Evolutionary conservation across 1,140 invertebrate species (phyloP), one percentile per base, ranked within the genome.

Genomic region (Laodelphax striatellus): DNA sequence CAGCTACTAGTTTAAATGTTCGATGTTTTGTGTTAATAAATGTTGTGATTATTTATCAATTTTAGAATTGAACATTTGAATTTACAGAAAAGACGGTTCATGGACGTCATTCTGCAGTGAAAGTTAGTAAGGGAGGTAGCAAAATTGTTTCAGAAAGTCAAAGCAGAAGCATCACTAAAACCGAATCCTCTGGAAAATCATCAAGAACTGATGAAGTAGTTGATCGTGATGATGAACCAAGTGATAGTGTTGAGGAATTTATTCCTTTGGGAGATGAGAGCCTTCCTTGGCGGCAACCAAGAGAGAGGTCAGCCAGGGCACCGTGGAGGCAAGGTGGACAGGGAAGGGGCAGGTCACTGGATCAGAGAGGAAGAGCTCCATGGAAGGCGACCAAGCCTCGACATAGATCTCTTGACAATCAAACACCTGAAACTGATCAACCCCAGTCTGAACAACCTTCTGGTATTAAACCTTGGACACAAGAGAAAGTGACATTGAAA

Each of bases 401-500:
- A 31, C 46, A 60, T 42, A 60, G 59, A 55, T 60, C 59, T 24
- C 28, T 60, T 22, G 59, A 60, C 19, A 60, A 21, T n/a, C 52
- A 60, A 52, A 55, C 10, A 13, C 52, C 54, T 31, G 24, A 55
- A 24, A 24, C 4, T 22, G 52, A 55, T 21, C 34, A n/a, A 11
- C 53, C 17, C 9, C 41, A 55, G 34, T 38, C 34, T 38, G 41
- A n/a, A 2, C 53, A 44, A 28, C 22, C 34, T 22, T 38, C 34
- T 8, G 55, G 53, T 46, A 24, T 60, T 13, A 68, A 66, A 24
- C 67, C 73, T 10, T 72, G 72, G 72, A 73, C 68, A 0, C 59
- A 75, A 61, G 71, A 75, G 63, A 67, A 63, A 52, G 57, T 73
- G 8, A 68, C 62, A 9, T 53, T 74, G 5, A 74, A 73, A 57